Percentiles rank a stretch among this genome's conserved stretches.
phyloP scores from a whole-genome alignment of 1,140 invertebrate species.

The Ceratina japonica region DNA sequence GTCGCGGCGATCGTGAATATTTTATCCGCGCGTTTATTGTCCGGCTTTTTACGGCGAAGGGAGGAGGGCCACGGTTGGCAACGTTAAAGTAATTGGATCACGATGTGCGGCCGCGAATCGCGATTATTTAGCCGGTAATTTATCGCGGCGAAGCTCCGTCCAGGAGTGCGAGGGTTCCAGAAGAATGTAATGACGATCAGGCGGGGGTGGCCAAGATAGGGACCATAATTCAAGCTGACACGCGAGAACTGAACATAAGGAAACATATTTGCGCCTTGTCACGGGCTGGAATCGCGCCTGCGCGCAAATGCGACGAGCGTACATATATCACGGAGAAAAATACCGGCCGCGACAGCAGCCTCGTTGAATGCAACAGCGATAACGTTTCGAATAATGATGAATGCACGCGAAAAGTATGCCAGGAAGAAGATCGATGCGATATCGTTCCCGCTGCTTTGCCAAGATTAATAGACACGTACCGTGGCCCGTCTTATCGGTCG shows the following conservation, averaged over 20 bases:
- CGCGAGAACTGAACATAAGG: constrained; percentile 5
- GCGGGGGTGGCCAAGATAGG: neutral
- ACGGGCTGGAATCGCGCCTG: constrained; percentile 3
- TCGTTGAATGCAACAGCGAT: constrained; percentile 24
- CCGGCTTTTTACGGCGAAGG: constrained; percentile 18
- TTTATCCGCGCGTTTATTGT: constrained; percentile 30
- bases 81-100: too few species aligned
- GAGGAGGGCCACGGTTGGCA: too few species aligned
- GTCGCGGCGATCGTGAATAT: constrained; percentile 13
- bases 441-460: neutral
- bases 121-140: constrained; percentile 45
- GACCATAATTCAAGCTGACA: constrained; percentile 12
- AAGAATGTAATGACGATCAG: constrained; percentile 15
- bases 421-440: constrained; percentile 37
- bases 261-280: constrained; percentile 26
- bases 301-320: neutral
- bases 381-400: constrained; percentile 35
- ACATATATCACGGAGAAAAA: constrained; percentile 19
- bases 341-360: neutral
- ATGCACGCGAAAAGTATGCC: constrained; percentile 17
- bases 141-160: constrained; percentile 9
- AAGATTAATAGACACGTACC: constrained; percentile 31
- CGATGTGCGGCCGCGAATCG: neutral
- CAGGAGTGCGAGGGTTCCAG: neutral
- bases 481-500: neutral